Evolutionary conservation across 2,797 vertebrate species (phyloP).

Genomic region (Trichosurus vulpecula): DNA sequence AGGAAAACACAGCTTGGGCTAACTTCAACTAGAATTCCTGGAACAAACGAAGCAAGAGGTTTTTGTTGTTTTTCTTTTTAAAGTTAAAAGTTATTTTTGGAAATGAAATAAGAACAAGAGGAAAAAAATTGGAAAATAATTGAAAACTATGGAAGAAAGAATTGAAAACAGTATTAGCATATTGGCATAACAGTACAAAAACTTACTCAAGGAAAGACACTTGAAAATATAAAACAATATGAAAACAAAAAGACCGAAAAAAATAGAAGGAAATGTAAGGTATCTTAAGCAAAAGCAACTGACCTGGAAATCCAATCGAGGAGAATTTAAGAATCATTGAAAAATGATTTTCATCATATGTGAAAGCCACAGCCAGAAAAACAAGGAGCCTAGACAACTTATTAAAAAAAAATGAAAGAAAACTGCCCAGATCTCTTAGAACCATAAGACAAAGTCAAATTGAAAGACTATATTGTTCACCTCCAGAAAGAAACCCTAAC

Average conservation of each 20-base stretch:
- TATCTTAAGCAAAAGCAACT: background rate
- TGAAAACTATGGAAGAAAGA: background rate
- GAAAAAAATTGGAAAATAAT: background rate
- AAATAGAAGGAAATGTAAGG: background rate
- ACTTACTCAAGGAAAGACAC: no score
- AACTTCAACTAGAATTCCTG: no score
- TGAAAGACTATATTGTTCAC: background rate
- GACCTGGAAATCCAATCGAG: background rate
- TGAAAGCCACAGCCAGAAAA: background rate
- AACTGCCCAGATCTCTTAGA: no score
- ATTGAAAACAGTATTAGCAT: background rate
- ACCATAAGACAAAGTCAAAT: background rate
- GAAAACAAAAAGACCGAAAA: background rate
- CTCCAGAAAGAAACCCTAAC: background rate
- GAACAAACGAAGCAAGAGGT: background rate
- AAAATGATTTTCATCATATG: background rate
- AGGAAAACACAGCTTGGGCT: background rate
- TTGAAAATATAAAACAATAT: background rate
- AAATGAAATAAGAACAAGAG: background rate
- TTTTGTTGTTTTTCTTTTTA: no score
- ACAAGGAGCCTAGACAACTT: background rate
- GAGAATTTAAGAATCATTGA: background rate
- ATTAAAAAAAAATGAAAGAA: background rate
- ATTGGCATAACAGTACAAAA: background rate
- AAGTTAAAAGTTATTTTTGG: background rate